Percentiles rank a stretch among this genome's conserved stretches.
These are phyloP conservation scores for Chrysolina americana DNA, from an alignment of 2,888 invertebrate genomes.

Conservation along the genomic window DNA sequence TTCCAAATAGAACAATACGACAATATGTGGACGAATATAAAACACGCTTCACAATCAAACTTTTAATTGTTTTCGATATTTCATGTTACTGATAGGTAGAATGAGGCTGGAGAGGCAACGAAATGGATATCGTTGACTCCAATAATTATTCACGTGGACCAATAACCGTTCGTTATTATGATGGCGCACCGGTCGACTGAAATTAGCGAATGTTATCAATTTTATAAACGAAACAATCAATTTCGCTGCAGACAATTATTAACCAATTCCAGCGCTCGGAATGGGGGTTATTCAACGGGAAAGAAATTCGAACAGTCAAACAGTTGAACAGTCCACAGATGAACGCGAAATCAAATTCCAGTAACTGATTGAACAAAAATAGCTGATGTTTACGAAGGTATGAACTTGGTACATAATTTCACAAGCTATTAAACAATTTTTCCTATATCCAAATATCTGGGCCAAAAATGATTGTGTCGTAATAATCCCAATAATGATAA, in stretches of 20 bases:
- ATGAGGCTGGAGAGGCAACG: constrained; percentile 16
- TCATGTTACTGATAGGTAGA: constrained; percentile 12
- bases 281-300: background rate
- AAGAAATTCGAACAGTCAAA: background rate
- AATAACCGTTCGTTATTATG: constrained; percentile 41
- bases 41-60: background rate
- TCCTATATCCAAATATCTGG: too few relatives aligned
- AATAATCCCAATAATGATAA: too few relatives aligned
- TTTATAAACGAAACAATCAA: constrained; percentile 19
- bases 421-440: too few relatives aligned
- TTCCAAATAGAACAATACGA: background rate
- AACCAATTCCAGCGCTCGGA: background rate
- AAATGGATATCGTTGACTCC: constrained; percentile 34
- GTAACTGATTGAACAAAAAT: background rate
- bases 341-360: background rate
- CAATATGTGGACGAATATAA: constrained; percentile 1
- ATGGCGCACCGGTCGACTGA: constrained; percentile 20
- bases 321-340: constrained; percentile 5
- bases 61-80: constrained; percentile 30
- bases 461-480: too few relatives aligned
- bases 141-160: constrained; percentile 37
- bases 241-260: constrained; percentile 15
- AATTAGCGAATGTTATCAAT: constrained; percentile 8
- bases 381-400: too few relatives aligned
- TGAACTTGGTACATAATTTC: too few relatives aligned